Evolutionary conservation across 2,888 invertebrate genomes (phyloP).

Genomic region (Macaria liturata): DNA sequence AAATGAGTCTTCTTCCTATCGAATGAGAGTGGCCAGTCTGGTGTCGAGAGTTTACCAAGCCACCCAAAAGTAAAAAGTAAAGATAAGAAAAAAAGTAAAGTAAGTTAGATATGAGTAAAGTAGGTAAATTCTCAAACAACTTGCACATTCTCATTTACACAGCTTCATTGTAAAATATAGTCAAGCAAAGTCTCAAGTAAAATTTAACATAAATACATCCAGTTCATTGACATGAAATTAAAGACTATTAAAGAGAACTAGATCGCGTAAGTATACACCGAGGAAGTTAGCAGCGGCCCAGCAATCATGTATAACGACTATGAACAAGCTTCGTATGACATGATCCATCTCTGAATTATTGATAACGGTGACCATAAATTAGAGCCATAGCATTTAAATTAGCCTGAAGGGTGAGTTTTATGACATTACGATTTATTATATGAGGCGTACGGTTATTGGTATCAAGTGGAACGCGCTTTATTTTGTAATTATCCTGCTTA

Average conservation of each 20-base stretch:
- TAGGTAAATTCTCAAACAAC: no score
- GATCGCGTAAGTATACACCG: conserved; percentile 37
- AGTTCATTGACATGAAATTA: conserved; percentile 36
- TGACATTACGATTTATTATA: background rate
- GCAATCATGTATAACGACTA: conserved; percentile 45
- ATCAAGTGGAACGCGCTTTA: no score
- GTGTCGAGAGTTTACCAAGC: no score
- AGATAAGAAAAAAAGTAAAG: no score
- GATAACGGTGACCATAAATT: conserved; percentile 40
- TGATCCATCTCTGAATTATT: conserved; percentile 58
- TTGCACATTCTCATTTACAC: no score
- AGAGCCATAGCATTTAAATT: conserved; percentile 27
- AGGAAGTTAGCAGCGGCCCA: conserved; percentile 21
- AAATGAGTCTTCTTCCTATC: no score
- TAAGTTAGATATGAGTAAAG: no score
- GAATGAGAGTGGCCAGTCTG: no score
- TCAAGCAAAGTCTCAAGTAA: background rate
- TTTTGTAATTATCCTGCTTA: no score
- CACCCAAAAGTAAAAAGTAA: no score
- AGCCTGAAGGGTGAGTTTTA: conserved; percentile 11
- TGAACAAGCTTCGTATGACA: conserved; percentile 52
- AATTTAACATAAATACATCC: conserved; percentile 8
- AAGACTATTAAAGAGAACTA: conserved; percentile 41
- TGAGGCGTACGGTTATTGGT: background rate
- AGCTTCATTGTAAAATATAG: no score